These are phyloP conservation scores for Pantelozetes paolii DNA, from an alignment of 2,888 invertebrate species.

Conservation along the genomic window DNA sequence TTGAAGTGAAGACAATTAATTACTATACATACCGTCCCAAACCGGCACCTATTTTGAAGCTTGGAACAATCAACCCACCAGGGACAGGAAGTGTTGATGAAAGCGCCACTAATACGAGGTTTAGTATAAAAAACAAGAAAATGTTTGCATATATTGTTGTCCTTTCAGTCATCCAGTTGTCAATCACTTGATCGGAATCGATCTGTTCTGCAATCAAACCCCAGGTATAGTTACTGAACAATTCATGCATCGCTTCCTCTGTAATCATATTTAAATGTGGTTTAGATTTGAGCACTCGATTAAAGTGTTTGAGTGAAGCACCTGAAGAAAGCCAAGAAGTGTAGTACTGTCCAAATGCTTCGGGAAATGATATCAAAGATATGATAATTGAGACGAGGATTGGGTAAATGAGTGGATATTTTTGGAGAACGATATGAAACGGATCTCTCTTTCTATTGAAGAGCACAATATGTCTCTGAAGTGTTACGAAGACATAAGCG, in stretches of 20 bases:
- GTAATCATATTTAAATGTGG: neutral
- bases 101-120: constrained; percentile 59
- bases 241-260: constrained; percentile 59
- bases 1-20: neutral
- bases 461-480: constrained; percentile 84
- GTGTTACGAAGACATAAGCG: constrained; percentile 85
- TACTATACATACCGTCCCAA: constrained; percentile 62
- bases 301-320: neutral
- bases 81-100: constrained; percentile 95
- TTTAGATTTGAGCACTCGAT: neutral
- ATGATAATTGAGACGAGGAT: constrained; percentile 80
- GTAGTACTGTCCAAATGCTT: constrained; percentile 77
- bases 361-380: constrained; percentile 80
- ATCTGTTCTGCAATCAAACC: constrained; percentile 64
- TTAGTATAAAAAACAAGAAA: constrained; percentile 73
- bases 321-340: constrained; percentile 48
- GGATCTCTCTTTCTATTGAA: constrained; percentile 87
- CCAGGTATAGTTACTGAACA: constrained; percentile 97
- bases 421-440: constrained; percentile 83
- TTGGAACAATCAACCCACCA: constrained; percentile 66
- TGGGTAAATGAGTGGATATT: constrained; percentile 93
- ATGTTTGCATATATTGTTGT: constrained; percentile 81
- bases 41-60: constrained; percentile 62
- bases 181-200: constrained; percentile 74
- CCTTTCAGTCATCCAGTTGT: constrained; percentile 75